Evolutionary conservation across 1,140 invertebrate species (phyloP), one percentile per base, ranked within the genome.

Genomic region (Hylaeus volcanicus): DNA sequence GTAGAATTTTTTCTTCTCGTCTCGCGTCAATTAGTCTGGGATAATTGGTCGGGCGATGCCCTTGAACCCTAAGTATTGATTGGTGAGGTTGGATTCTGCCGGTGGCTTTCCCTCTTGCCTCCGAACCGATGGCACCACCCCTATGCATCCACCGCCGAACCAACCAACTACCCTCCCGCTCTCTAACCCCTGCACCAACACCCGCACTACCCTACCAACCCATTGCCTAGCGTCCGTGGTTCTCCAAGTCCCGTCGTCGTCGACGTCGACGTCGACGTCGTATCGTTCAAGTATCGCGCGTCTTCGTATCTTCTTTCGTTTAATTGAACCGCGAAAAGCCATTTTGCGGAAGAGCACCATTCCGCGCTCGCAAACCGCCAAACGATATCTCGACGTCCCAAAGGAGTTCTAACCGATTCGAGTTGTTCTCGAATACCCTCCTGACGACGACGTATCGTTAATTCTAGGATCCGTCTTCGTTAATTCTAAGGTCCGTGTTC

Each of bases 41-140:
- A 92, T 92, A 93, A 93, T 93, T 93, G 92, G 89, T 92, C 91
- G 91, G 91, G 89, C 92, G 90, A 92, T 93, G 92, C 91, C 92
- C 92, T 93, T 93, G 92, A 93, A 93, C 91, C 92, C 89, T 92
- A 91, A 89, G 90, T 93, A 93, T 93, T 93, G 92, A 93, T 93
- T 93, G 92, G 91, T 88, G 86, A 91, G 89, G 90, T 92, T 90
- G 91, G 87, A 92, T 92, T 92, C 90, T 90, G 86, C 90, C 84
- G 88, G 87, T 89, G 88, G 88, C 81, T 81, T 88, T 91, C 87
- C 89, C 89, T 88, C 86, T 90, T 85, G 85, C 89, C 89, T 89
- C 85, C 82, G 76, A 87, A 86, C 87, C 83, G 85, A 86, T 87
- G 88, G 72, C 86, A 86, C 83, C 88, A 88, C 89, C 90, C 85